Base-by-base conservation (phyloP, 2,113 vertebrate species). In the Aegithalos caudatus region DNA sequence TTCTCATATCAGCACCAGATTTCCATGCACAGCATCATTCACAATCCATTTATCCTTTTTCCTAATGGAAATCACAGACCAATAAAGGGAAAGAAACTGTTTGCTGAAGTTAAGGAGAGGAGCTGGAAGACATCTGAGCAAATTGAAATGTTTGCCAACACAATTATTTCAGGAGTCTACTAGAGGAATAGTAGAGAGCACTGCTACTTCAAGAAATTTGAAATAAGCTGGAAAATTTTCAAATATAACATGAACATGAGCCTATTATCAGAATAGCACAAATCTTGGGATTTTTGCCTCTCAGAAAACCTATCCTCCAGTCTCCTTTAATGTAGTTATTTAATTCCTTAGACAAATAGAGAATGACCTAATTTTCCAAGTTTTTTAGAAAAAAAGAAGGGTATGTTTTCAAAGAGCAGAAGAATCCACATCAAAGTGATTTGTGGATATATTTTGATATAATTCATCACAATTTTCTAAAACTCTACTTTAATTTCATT, bases 61-160 rank as follows among this genome's bases (percentile, higher is more conserved):
- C 48, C 53, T 65, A 79, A 88, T 6, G 10, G 62, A 65, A 90
- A 71, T 28, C 69, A 51, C 21, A 61, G 45, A 40, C 17, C 44
- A 64, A 22, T 62, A 80, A 64, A 67, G 40, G 33, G n/a, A 82
- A 94, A 74, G 27, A 67, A 72, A 47, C 37, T 22, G 9, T 60
- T 74, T 58, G n/a, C 45, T 40, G 54, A 86, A 28, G 16, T 67
- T 64, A 67, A 71, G 47, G 44, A 71, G 66, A 51, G 48, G 53
- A 86, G 45, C 40, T 2, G 3, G 24, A 85, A 80, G 58, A 72
- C n/a, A 92, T 47, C 35, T 88, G 57, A 71, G 57, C 38, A 82
- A 82, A 62, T 19, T 83, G 67, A 93, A 86, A 89, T 65, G 71
- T 86, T 95, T 86, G 76, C 66, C 77, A 82, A 90, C 12, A 20